Evolutionary conservation across 2,888 invertebrate genomes (phyloP), one percentile per base, ranked within the genome.

Genomic region (Megastigmus dorsalis): DNA sequence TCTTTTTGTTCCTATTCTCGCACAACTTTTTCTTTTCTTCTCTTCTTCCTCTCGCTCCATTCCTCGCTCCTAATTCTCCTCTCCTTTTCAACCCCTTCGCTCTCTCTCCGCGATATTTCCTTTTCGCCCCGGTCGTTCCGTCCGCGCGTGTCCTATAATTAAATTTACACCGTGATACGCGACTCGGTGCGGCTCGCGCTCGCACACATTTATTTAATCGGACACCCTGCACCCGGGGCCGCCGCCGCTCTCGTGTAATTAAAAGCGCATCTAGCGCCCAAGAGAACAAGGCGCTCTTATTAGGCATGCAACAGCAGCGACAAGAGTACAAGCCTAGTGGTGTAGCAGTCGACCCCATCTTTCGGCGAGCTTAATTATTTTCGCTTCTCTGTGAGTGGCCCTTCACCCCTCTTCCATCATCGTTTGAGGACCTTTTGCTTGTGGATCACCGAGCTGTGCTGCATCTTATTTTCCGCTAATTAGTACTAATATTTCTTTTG

Each of bases 91-190:
- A n/a, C n/a, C n/a, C n/a, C n/a, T 70, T 30, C 43, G 33, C 50
- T 33, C 13, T 30, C 36, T 43, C 41, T 9, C 13, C 72, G 54
- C 48, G 55, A 54, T 70, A 59, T 74, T 73, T 65, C 66, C 70
- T 73, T 67, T 70, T 77, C 71, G 72, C 55, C 18, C 23, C 20
- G 18, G 7, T 48, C 45, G 45, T 45, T 10, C 9, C 13, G 4
- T 45, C 26, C 13, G 18, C 65, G 74, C 59, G 77, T 78, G 74
- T 79, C 80, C 82, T 84, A 83, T 86, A 86, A 86, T 86, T 86
- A 86, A 86, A 86, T 86, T 84, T 83, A 80, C 82, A 82, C 81
- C 77, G 80, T 80, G 81, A 82, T 80, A 79, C 81, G 79, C 77
- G 80, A 82, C 57, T 50, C 68, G 15, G 30, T 28, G 26, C 43